phyloP scores from a whole-genome alignment of 1,140 invertebrate species.

The Drosophila takahashii region DNA sequence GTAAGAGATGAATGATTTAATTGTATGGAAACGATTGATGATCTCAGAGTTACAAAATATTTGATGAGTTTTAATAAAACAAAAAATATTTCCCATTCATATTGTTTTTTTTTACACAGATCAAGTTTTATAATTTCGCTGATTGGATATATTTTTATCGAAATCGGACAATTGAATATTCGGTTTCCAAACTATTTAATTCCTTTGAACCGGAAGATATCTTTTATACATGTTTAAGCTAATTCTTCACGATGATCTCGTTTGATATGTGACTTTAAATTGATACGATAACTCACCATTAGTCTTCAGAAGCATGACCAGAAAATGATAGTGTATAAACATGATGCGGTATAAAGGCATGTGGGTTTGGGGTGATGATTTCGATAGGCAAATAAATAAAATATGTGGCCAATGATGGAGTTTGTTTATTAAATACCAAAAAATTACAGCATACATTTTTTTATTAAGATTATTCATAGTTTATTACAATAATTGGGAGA shows the following conservation, averaged over 20 bases:
- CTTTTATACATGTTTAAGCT: not conserved
- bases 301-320: constrained; percentile 50
- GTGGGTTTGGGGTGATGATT: constrained; percentile 42
- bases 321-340: constrained; percentile 79
- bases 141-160: too few species aligned
- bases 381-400: constrained; percentile 39
- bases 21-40: not conserved
- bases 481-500: constrained; percentile 52
- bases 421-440: constrained; percentile 58
- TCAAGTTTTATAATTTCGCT: too few species aligned
- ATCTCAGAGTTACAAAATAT: too few species aligned
- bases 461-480: constrained; percentile 69
- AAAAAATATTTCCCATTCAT: too few species aligned
- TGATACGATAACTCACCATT: not conserved
- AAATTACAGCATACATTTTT: constrained; percentile 54
- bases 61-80: too few species aligned
- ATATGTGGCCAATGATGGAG: constrained; percentile 43
- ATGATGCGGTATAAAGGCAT: constrained; percentile 49
- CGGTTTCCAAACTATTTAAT: too few species aligned
- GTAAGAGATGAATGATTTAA: too few species aligned
- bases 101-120: too few species aligned
- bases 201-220: not conserved
- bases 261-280: not conserved
- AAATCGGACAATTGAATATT: too few species aligned
- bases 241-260: not conserved